Conservation (phyloP, 2,113 vertebrate species). For the Crotalus tigris region DNA sequence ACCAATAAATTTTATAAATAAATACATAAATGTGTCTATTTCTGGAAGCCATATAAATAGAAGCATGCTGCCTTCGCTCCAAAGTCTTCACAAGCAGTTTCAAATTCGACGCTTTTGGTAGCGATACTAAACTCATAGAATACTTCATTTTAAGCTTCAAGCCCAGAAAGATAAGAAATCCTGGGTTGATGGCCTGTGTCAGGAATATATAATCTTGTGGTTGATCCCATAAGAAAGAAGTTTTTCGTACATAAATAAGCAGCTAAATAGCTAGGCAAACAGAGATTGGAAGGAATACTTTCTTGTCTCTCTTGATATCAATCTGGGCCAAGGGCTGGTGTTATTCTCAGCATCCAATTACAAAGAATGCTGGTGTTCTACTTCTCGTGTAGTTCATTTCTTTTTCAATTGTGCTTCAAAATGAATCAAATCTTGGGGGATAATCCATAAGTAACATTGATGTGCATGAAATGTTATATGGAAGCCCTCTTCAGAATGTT, state of each 20-base stretch:
- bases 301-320: neutral
- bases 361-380: neutral
- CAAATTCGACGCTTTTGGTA: neutral
- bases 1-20: no score
- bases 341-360: neutral
- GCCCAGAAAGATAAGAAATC: neutral
- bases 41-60: neutral
- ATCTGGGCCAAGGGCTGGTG: neutral
- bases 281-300: neutral
- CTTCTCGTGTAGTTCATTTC: neutral
- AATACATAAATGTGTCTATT: neutral
- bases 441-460: constrained; percentile 26
- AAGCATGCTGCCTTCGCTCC: neutral
- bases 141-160: neutral
- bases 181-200: neutral
- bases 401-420: constrained; percentile 20
- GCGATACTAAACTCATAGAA: neutral
- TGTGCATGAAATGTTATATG: constrained; percentile 49
- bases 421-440: constrained; percentile 29
- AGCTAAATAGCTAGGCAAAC: neutral
- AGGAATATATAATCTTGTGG: neutral
- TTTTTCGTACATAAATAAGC: neutral
- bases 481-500: constrained; percentile 52
- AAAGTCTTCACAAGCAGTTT: neutral
- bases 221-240: neutral